Base-by-base conservation (phyloP, 92 coral and sea anemone genomes). In the Epizoanthus scotinus region DNA sequence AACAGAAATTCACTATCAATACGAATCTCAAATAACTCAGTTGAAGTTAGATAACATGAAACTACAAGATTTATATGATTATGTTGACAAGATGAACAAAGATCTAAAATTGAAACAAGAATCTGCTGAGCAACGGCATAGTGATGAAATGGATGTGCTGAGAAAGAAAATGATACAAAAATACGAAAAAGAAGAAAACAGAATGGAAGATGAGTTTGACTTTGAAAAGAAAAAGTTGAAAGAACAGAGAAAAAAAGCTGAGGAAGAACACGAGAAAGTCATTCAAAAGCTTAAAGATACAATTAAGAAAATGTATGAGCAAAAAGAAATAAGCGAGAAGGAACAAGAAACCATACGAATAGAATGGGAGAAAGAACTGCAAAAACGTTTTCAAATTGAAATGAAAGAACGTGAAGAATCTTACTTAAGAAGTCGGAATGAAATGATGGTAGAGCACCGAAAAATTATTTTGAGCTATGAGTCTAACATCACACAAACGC, bases 221-320 rank as follows among this genome's bases (percentile, higher is more conserved):
- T 71, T 63, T 71, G 62, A 50, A 54, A 50, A 26, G 17, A 24
- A 14, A 15, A 59, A 34, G 34, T 40, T 71, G 8, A 25, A 4
- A 15, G 63, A 22, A 22, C 6, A 53, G 28, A 71, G 2, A 14
- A 53, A 50, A 15, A 42, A 71, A 71, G 27, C 55, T 49, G 24
- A 26, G 9, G 62, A 71, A 71, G 78, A 50, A 52, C 78, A 27
- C 24, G 31, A 28, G 38, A 71, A 25, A 6, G 78, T 50, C 14
- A 26, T 27, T 18, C 26, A 3, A 6, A 71, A 26, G 26, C 18
- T 71, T 42, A 52, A 53, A 50, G 78, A 71, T 17, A 27, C 52
- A 71, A 59, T 71, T 71, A 62, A 71, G 55, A 71, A 0, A 24
- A n/a, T 71, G 42, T 24, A 71, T 26, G 42, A 71, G 27, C 26